phyloP scores from a whole-genome alignment of 1,140 invertebrate species.

The Himalopsyche phryganea region DNA sequence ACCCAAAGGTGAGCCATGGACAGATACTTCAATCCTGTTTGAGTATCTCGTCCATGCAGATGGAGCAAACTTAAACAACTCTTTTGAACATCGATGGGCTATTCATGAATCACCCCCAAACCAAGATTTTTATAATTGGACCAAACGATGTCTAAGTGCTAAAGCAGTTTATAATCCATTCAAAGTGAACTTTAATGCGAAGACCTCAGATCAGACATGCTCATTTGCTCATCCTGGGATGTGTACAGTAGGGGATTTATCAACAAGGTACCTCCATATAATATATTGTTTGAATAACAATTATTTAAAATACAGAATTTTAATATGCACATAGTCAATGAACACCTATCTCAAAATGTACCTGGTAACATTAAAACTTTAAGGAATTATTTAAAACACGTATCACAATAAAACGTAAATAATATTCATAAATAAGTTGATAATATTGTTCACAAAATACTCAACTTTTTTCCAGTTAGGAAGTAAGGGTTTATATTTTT shows the following conservation, averaged over 20 bases:
- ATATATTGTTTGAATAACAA: background rate
- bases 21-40: constrained; percentile 75
- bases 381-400: too few species aligned
- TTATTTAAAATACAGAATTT: too few species aligned
- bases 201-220: constrained; percentile 55
- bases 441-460: too few species aligned
- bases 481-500: too few species aligned
- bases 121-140: constrained; percentile 89
- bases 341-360: too few species aligned
- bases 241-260: constrained; percentile 66
- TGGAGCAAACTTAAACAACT: constrained; percentile 76
- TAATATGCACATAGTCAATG: too few species aligned
- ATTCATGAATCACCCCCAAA: constrained; percentile 57
- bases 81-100: constrained; percentile 70
- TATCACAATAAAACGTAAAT: too few species aligned
- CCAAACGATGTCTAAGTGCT: constrained; percentile 74
- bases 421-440: too few species aligned
- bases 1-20: constrained; percentile 68
- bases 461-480: too few species aligned
- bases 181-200: constrained; percentile 58
- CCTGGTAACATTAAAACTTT: too few species aligned
- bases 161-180: constrained; percentile 80
- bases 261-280: constrained; percentile 42
- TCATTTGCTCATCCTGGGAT: constrained; percentile 52
- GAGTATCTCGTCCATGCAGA: constrained; percentile 83